A percentile compares a stretch with the other conserved stretches of the same genome.
Conservation (phyloP, 2,113 vertebrate species). For the Syngnathus floridae region DNA sequence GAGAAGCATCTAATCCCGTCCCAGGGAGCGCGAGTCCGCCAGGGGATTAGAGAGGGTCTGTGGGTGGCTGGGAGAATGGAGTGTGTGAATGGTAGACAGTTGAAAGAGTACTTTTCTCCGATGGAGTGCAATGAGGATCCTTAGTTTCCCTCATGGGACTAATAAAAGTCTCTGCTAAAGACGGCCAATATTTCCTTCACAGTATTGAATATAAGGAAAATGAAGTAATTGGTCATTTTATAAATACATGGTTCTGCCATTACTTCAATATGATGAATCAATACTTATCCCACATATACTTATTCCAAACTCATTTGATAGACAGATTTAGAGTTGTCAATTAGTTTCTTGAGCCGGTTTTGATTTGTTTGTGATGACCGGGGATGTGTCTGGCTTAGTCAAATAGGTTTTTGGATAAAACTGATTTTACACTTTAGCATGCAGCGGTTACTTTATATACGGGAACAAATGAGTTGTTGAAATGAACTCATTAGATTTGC, state of each 20-base stretch:
- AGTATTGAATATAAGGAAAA: not conserved
- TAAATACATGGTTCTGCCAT: too few species aligned
- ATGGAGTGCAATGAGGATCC: not conserved
- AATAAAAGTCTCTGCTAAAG: not conserved
- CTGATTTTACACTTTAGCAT: slow-evolving; percentile 6
- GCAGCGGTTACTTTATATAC: slow-evolving; percentile 1
- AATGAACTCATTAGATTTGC: not conserved
- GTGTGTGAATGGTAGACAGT: slow-evolving; percentile 31
- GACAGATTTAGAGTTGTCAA: not conserved
- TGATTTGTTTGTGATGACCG: not conserved
- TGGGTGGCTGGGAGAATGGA: slow-evolving; percentile 49
- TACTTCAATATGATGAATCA: too few species aligned
- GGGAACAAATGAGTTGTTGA: not conserved
- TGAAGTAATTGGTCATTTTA: too few species aligned
- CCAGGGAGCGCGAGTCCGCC: slow-evolving; percentile 49
- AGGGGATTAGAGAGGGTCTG: slow-evolving; percentile 47
- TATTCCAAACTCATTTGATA: too few species aligned
- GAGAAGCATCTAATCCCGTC: slow-evolving; percentile 56
- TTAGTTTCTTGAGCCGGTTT: not conserved
- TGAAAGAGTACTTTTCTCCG: not conserved
- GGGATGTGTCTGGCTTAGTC: not conserved
- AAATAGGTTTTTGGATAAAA: slow-evolving; percentile 18
- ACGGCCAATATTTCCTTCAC: not conserved
- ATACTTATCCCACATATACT: too few species aligned
- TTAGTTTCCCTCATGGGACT: not conserved